Percentiles rank a stretch among this genome's conserved stretches.
Conservation (phyloP, 1,140 invertebrate genomes). For the Teleogryllus occipitalis region DNA sequence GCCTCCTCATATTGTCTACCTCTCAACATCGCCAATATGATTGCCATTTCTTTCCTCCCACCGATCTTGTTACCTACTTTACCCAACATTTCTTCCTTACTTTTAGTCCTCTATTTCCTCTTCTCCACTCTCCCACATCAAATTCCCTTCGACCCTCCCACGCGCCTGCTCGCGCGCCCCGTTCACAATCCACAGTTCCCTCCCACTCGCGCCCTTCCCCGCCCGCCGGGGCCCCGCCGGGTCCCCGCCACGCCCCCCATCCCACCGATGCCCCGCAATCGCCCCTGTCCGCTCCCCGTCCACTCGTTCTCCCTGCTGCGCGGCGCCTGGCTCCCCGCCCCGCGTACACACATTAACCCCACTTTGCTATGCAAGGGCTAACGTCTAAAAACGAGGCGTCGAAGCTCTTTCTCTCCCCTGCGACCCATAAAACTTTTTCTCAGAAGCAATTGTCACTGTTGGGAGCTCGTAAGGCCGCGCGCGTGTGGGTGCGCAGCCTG, state of each 20-base stretch:
- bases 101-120: too few relatives aligned
- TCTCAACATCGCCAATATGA: too few relatives aligned
- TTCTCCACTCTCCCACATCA: too few relatives aligned
- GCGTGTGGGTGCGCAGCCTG: constrained; percentile 19
- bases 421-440: constrained; percentile 35
- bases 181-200: too few relatives aligned
- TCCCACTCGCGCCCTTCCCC: too few relatives aligned
- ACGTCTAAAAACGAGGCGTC: constrained; percentile 26
- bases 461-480: constrained; percentile 26
- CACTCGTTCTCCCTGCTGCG: not conserved
- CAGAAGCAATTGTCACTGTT: constrained; percentile 36
- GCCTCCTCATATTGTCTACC: too few relatives aligned
- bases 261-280: not conserved
- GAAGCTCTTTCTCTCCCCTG: constrained; percentile 25
- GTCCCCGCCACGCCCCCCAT: not conserved
- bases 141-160: too few relatives aligned
- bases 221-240: too few relatives aligned
- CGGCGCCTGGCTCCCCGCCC: not conserved
- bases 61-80: too few relatives aligned
- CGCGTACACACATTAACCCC: constrained; percentile 20
- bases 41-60: too few relatives aligned
- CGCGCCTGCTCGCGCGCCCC: too few relatives aligned
- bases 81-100: too few relatives aligned
- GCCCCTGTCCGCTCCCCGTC: not conserved
- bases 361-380: constrained; percentile 23